Evolutionary conservation across 2,888 invertebrate genomes (phyloP).

Genomic region (Sphecodes monilicornis): DNA sequence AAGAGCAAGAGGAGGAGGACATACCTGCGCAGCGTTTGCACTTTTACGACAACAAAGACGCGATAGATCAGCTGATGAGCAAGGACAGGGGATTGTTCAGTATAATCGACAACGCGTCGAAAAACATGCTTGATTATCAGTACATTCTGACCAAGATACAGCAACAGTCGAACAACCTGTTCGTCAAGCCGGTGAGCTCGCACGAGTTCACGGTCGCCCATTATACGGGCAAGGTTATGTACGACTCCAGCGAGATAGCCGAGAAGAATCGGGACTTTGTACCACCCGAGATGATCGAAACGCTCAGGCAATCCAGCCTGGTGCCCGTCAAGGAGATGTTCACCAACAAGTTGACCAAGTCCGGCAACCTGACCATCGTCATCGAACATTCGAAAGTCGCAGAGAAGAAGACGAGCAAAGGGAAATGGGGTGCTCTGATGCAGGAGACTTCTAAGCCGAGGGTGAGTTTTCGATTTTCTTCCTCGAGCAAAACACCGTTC

Average conservation of each 20-base stretch:
- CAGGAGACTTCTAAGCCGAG: constrained; percentile 86
- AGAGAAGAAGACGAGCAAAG: constrained; percentile 77
- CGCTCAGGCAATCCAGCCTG: constrained; percentile 91
- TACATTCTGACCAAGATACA: constrained; percentile 89
- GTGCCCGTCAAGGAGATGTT: constrained; percentile 91
- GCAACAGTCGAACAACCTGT: constrained; percentile 85
- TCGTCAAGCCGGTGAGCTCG: constrained; percentile 86
- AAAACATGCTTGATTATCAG: constrained; percentile 89
- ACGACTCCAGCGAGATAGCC: constrained; percentile 93
- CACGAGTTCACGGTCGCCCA: constrained; percentile 94
- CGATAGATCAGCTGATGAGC: constrained; percentile 94
- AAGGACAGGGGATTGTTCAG: constrained; percentile 93
- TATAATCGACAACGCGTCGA: constrained; percentile 94
- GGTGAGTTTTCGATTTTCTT: constrained; percentile 80
- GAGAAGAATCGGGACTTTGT: constrained; percentile 96
- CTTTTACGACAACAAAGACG: constrained; percentile 95
- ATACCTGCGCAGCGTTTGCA: constrained; percentile 89
- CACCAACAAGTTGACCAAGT: constrained; percentile 92
- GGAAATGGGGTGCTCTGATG: constrained; percentile 85
- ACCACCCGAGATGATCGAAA: constrained; percentile 95
- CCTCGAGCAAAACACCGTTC: background rate
- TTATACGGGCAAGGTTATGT: constrained; percentile 95
- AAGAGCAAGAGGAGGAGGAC: constrained; percentile 92
- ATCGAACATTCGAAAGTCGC: constrained; percentile 79
- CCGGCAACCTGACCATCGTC: constrained; percentile 91